Evolutionary conservation across 2,888 invertebrate genomes (phyloP), one percentile per base, ranked within the genome.

Genomic region (Campoplex nolae): DNA sequence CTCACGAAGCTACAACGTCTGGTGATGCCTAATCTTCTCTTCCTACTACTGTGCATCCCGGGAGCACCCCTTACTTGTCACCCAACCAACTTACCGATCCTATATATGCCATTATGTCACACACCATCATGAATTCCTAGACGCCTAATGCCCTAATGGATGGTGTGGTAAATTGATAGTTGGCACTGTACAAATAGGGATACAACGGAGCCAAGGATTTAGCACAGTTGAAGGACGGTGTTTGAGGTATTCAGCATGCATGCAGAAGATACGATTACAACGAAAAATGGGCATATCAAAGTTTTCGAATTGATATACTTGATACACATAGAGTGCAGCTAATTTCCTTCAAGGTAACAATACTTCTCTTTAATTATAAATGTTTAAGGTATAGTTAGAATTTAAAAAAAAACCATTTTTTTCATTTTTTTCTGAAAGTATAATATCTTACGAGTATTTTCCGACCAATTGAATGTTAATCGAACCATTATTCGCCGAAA

Each of bases 131-230:
- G 74, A 82, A 80, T 78, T 81, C 75, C 88, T 87, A 89, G 91
- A 90, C 90, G 89, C 86, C 77, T 92, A 92, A 92, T 91, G 88
- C 91, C 87, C 83, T 91, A 92, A 91, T 91, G 89, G 91, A 93
- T 91, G 90, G 89, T 89, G 89, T 89, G 90, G 88, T 89, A 93
- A 92, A 93, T 93, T 92, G 92, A 91, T 92, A 92, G 91, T 91
- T 89, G 90, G 88, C 88, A 84, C 89, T 91, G 90, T 88, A 89
- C 91, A 91, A 92, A 92, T 90, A 91, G 90, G 88, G 90, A 88
- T 88, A 92, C 89, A 90, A 89, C 90, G 84, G 83, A 87, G 85
- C 86, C 76, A 18, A 38, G 54, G 45, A 54, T 83, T 42, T 62
- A 38, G 54, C 13, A 45, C 45, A 42, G 56, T 67, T 18, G 32